Evolutionary conservation across 2,113 vertebrate species (phyloP).

Genomic region (Microtus oregoni): DNA sequence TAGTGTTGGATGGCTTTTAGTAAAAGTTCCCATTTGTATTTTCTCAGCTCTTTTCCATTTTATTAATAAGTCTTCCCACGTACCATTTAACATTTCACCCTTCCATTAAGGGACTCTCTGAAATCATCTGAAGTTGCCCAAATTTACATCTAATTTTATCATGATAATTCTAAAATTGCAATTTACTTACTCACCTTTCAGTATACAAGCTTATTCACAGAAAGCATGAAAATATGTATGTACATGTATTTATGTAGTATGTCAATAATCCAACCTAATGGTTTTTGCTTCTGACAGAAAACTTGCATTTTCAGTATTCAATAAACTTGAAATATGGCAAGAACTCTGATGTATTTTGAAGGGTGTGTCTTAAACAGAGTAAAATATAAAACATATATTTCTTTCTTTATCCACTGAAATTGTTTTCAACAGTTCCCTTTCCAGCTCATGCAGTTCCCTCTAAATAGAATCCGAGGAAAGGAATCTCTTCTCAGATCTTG

Average conservation of each 20-base stretch:
- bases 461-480: slow-evolving; percentile 18
- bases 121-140: background rate
- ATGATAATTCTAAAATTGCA: background rate
- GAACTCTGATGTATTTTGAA: background rate
- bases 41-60: background rate
- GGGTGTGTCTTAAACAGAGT: background rate
- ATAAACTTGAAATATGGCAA: background rate
- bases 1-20: background rate
- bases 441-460: background rate
- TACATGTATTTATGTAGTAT: background rate
- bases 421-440: background rate
- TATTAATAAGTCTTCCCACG: background rate
- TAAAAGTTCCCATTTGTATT: background rate
- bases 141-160: background rate
- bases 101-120: background rate
- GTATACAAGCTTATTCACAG: background rate
- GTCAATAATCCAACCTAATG: background rate
- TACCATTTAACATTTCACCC: background rate
- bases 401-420: background rate
- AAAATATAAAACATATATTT: background rate
- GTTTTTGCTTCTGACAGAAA: background rate
- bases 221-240: background rate
- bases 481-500: slow-evolving; percentile 28
- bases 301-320: background rate
- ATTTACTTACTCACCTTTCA: background rate